These are phyloP conservation scores for Argyrosomus japonicus DNA, from an alignment of 2,113 vertebrate genomes.

Conservation along the genomic window DNA sequence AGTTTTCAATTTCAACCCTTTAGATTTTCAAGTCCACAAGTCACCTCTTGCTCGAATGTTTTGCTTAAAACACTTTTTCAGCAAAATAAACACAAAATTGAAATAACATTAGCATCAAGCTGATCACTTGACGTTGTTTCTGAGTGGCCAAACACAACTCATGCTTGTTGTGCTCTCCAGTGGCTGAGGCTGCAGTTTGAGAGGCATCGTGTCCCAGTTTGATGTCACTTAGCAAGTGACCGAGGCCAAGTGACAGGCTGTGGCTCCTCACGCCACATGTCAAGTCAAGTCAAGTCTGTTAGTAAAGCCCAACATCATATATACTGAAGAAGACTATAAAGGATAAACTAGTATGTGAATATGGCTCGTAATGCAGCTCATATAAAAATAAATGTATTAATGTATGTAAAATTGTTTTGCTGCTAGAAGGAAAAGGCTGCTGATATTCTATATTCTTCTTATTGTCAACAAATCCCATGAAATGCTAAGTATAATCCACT, in stretches of 20 bases:
- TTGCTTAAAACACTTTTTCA: neutral
- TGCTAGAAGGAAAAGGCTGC: neutral
- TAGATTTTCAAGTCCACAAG: neutral
- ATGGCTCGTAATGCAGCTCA: neutral
- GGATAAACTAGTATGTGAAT: neutral
- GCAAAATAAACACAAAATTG: neutral
- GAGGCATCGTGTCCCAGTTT: conserved; percentile 24
- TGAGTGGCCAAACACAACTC: neutral
- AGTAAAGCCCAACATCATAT: conserved; percentile 25
- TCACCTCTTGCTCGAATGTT: neutral
- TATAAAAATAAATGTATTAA: neutral
- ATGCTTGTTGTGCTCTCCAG: conserved; percentile 12
- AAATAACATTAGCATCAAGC: conserved; percentile 3
- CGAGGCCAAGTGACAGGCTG: conserved; percentile 58
- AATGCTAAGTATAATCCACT: neutral
- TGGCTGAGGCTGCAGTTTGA: conserved; percentile 36
- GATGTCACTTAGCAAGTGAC: conserved; percentile 59
- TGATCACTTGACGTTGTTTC: conserved; percentile 4
- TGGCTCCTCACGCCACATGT: conserved; percentile 45
- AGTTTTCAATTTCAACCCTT: neutral
- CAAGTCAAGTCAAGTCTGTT: conserved; percentile 55
- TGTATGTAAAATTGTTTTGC: neutral
- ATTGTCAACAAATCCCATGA: neutral
- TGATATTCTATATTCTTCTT: neutral
- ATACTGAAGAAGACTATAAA: neutral